A percentile compares a stretch with the other conserved stretches of the same genome.
These are phyloP conservation scores for Actias luna DNA, from an alignment of 2,888 invertebrate species.

Conservation along the genomic window DNA sequence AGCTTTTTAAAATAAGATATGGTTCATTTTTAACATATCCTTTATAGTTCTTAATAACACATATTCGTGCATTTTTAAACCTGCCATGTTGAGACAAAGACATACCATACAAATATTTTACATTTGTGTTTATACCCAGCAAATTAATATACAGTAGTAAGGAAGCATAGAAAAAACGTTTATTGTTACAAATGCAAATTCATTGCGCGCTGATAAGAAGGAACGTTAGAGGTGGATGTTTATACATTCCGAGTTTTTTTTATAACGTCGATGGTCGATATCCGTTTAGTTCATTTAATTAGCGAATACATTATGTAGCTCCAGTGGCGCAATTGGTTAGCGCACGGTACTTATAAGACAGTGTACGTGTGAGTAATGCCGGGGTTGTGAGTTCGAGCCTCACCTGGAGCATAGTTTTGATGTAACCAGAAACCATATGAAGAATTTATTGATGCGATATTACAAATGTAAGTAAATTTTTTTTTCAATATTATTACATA, in stretches of 20 bases:
- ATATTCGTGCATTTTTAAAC: too few species aligned
- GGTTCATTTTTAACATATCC: too few species aligned
- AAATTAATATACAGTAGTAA: neutral
- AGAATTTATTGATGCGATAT: neutral
- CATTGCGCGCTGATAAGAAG: neutral
- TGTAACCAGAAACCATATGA: neutral
- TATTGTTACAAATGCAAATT: neutral
- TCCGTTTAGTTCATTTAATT: conserved; percentile 12
- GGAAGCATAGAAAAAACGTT: neutral
- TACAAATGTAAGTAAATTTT: neutral
- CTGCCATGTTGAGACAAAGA: too few species aligned
- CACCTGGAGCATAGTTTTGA: conserved; percentile 93
- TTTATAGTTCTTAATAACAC: too few species aligned
- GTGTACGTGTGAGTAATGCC: conserved; percentile 97
- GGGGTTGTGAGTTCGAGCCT: conserved; percentile 99
- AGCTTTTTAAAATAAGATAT: too few species aligned
- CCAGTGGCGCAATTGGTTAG: conserved; percentile 99
- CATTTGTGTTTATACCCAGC: too few species aligned
- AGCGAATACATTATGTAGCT: conserved; percentile 73
- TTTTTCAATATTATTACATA: neutral
- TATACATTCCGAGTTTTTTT: neutral
- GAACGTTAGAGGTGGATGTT: neutral
- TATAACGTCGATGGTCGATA: neutral
- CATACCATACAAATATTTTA: too few species aligned
- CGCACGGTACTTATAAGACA: conserved; percentile 99